phyloP scores from a whole-genome alignment of 2,113 vertebrate genomes.

The Fregata magnificens region DNA sequence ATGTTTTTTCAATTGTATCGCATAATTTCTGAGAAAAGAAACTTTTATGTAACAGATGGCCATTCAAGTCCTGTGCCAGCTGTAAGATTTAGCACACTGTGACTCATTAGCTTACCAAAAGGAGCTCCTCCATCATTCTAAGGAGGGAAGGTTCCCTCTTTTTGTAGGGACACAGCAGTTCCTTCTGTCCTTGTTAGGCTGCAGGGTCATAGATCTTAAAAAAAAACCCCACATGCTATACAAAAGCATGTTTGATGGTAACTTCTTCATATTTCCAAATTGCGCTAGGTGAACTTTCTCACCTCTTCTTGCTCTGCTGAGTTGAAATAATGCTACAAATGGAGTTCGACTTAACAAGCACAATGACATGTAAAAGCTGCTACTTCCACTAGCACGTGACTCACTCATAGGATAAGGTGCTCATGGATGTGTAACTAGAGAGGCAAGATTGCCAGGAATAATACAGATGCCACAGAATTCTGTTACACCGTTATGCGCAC shows the following conservation, averaged over 20 bases:
- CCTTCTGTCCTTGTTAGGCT: background rate
- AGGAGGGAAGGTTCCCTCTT: background rate
- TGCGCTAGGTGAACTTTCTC: background rate
- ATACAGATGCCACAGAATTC: background rate
- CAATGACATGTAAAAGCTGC: background rate
- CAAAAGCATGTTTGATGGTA: background rate
- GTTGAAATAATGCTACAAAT: background rate
- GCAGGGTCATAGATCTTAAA: background rate
- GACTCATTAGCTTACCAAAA: slow-evolving; percentile 38
- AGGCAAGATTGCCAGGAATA: background rate
- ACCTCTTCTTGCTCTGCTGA: background rate
- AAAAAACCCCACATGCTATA: background rate
- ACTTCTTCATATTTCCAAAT: background rate
- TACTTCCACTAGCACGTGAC: background rate
- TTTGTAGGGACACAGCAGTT: background rate
- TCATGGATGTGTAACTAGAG: background rate
- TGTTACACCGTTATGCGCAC: background rate
- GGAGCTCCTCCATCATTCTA: background rate
- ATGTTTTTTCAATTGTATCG: background rate
- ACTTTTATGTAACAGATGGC: background rate
- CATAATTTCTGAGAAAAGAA: background rate
- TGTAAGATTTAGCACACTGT: slow-evolving; percentile 12
- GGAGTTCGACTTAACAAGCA: background rate
- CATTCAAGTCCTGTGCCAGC: background rate
- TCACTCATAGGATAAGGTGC: background rate